Percentiles rank a stretch among this genome's conserved stretches.
Conservation (phyloP, 2,888 invertebrate genomes). For the Nomada flava region DNA sequence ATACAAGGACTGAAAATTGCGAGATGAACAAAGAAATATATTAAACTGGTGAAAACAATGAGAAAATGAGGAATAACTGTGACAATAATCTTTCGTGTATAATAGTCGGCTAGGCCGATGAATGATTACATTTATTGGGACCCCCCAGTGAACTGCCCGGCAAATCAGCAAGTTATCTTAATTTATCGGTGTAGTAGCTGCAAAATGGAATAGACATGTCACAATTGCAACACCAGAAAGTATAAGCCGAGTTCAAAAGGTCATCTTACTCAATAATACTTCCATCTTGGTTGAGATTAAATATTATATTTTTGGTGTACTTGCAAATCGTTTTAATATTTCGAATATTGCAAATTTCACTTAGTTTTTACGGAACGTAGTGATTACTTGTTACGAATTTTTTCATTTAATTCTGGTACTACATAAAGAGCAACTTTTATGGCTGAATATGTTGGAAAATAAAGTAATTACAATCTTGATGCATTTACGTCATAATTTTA, state of each 20-base stretch:
- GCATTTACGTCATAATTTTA: constrained; percentile 22
- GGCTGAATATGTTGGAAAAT: too few species aligned
- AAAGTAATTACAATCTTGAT: background rate
- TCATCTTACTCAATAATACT: constrained; percentile 33
- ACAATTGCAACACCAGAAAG: constrained; percentile 45
- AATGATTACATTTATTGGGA: constrained; percentile 30
- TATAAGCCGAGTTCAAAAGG: constrained; percentile 35
- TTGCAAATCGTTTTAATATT: background rate
- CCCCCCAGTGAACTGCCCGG: constrained; percentile 39
- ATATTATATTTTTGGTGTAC: background rate
- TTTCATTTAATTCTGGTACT: too few species aligned
- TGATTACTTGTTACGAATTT: background rate
- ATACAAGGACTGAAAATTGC: constrained; percentile 17
- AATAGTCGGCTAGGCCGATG: constrained; percentile 11
- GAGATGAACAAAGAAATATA: constrained; percentile 3
- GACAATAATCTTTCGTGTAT: background rate
- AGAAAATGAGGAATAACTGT: background rate
- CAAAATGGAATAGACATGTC: constrained; percentile 49
- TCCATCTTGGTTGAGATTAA: constrained; percentile 18
- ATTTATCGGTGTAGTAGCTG: constrained; percentile 48
- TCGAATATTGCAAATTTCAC: background rate
- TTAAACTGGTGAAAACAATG: background rate
- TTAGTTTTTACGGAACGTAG: background rate
- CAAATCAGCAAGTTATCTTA: constrained; percentile 23
- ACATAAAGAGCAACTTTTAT: too few species aligned